Evolutionary conservation across 2,797 vertebrate genomes (phyloP).

Genomic region (Cottoperca gobio): DNA sequence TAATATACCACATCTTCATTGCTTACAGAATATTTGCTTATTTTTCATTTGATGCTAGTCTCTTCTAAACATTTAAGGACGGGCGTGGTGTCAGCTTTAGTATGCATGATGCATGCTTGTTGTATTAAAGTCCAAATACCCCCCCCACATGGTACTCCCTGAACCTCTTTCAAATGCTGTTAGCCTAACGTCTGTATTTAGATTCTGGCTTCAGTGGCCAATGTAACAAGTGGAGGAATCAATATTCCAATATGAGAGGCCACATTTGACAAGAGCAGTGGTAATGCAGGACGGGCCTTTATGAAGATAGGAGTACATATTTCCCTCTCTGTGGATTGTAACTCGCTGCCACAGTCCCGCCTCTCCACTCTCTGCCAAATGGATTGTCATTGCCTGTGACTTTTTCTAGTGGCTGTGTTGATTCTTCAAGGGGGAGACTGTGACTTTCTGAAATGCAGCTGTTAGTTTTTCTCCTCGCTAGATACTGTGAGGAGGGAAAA

Average conservation of each 20-base stretch:
- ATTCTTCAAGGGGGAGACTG: conserved; percentile 58
- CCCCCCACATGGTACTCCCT: conserved; percentile 23
- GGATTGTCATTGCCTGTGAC: conserved; percentile 52
- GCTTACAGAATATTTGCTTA: conserved; percentile 12
- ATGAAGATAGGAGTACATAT: conserved; percentile 42
- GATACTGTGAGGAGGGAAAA: background rate
- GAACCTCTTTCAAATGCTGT: conserved; percentile 29
- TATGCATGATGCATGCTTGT: conserved; percentile 9
- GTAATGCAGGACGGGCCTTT: conserved; percentile 43
- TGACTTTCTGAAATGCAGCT: conserved; percentile 40
- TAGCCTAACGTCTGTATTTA: conserved; percentile 46
- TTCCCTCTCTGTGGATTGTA: conserved; percentile 54
- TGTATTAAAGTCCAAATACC: conserved; percentile 4
- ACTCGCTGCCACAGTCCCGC: conserved; percentile 51
- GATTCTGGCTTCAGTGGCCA: conserved; percentile 50
- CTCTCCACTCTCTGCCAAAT: conserved; percentile 61
- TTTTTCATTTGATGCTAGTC: conserved; percentile 1
- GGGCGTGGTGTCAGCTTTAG: conserved; percentile 1
- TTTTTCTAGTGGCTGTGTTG: conserved; percentile 80
- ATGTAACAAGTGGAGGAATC: conserved; percentile 68
- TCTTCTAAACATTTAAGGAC: conserved; percentile 16
- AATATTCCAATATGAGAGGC: conserved; percentile 72
- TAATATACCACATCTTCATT: background rate
- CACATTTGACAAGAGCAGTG: conserved; percentile 58
- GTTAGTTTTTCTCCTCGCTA: conserved; percentile 17